phyloP scores from a whole-genome alignment of 2,888 invertebrate species.

The Tetranychus truncatus region DNA sequence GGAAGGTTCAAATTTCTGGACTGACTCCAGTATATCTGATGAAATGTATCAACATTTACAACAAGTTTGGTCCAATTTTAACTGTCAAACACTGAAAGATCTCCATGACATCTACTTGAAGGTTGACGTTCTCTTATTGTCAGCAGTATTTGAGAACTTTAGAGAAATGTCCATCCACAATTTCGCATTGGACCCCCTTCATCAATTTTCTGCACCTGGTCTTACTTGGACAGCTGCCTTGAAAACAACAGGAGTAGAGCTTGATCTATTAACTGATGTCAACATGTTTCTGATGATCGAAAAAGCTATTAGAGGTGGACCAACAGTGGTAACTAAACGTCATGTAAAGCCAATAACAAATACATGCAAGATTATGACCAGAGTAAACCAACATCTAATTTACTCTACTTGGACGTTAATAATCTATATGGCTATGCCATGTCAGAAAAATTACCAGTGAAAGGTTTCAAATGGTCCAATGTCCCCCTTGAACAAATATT shows the following conservation, averaged over 20 bases:
- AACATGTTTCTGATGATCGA: background rate
- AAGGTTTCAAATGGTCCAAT: slow-evolving; percentile 18
- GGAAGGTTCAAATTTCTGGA: background rate
- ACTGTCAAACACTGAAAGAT: too few relatives aligned
- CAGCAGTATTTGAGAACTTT: background rate
- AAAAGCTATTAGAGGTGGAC: slow-evolving; percentile 11
- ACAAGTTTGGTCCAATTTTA: background rate
- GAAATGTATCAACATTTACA: background rate
- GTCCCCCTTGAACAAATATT: background rate
- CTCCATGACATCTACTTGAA: too few relatives aligned
- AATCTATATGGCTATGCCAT: slow-evolving; percentile 8
- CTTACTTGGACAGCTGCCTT: background rate
- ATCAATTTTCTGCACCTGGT: too few relatives aligned
- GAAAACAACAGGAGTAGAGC: background rate
- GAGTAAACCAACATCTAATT: background rate
- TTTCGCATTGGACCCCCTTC: too few relatives aligned
- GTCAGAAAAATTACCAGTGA: slow-evolving; percentile 9
- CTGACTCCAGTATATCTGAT: background rate
- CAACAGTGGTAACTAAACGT: background rate
- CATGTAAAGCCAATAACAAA: slow-evolving; percentile 16
- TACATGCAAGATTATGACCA: background rate
- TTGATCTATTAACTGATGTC: background rate
- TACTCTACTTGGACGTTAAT: slow-evolving; percentile 27
- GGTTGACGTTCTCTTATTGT: background rate
- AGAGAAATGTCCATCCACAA: too few relatives aligned